Base-by-base conservation (phyloP, 2,113 vertebrate species). In the Reinhardtius hippoglossoides region DNA sequence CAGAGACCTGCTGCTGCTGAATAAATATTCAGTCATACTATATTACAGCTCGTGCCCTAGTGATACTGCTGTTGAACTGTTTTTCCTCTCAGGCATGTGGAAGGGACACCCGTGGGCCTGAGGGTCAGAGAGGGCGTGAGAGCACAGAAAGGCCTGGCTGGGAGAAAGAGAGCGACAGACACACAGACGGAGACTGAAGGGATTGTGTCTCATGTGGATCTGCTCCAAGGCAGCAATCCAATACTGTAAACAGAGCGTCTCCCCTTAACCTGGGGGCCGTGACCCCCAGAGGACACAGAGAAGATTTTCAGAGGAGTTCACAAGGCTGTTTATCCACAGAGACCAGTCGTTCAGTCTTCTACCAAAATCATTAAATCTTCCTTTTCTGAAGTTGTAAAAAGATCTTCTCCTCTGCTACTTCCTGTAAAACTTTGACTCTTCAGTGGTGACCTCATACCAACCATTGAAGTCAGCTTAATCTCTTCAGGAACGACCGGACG, bases 91-190 rank as follows among this genome's bases (percentile, higher is more conserved):
- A 87, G 76, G 68, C 81, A 82, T 88, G 71, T 24, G 31, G 85
- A 81, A 26, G 67, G 80, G 82, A 87, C 87, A 79, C 74, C 84
- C 84, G 5, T 50, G 62, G 72, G 68, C 60, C 81, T 57, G 62
- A 73, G 73, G 92, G 90, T 91, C 81, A 89, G 37, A 21, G 70
- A 82, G 91, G 88, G 85, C 90, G 84, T 92, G 92, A 88, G 92
- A 92, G 85, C 81, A 82, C 42, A 74, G 54, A 87, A 71, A 61
- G 72, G 78, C 71, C 78, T 61, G 52, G 69, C 82, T 63, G 54
- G 71, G 78, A 87, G 67, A 72, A 31, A 76, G 60, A 71, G 58
- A 44, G 54, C 23, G 60, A 73, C 23, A 64, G 24, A 16, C 50
- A 79, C 42, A 12, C 15, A 73, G 80, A 80, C 63, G 20, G 67